phyloP scores from a whole-genome alignment of 2,888 invertebrate genomes.

The Phyllotreta cruciferae region DNA sequence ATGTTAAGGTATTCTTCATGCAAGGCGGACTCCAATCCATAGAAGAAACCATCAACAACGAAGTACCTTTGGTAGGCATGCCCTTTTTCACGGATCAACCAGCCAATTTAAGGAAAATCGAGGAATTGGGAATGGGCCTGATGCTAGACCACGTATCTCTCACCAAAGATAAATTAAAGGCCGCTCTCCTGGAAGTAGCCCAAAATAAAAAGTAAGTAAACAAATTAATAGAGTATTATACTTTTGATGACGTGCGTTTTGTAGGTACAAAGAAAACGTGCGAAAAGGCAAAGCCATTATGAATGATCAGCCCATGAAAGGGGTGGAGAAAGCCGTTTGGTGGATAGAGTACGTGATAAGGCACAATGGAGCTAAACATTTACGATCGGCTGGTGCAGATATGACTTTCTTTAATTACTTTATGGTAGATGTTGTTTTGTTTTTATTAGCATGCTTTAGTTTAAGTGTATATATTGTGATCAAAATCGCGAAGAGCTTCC shows the following conservation, averaged over 20 bases:
- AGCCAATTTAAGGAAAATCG: slow-evolving; percentile 46
- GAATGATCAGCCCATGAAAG: slow-evolving; percentile 43
- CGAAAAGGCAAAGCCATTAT: slow-evolving; percentile 35
- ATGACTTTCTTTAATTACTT: slow-evolving; percentile 59
- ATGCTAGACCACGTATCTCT: slow-evolving; percentile 44
- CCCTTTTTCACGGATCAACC: slow-evolving; percentile 51
- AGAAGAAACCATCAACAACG: slow-evolving; percentile 49
- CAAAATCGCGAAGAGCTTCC: no score
- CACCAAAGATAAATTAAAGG: slow-evolving; percentile 44
- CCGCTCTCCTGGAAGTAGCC: slow-evolving; percentile 46
- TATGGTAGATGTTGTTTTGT: slow-evolving; percentile 55
- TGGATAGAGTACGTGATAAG: slow-evolving; percentile 48
- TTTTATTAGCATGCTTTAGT: slow-evolving; percentile 9
- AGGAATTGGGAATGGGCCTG: slow-evolving; percentile 41
- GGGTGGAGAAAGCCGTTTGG: slow-evolving; percentile 47
- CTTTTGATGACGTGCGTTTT: not conserved
- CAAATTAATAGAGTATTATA: not conserved
- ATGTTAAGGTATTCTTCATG: slow-evolving; percentile 48
- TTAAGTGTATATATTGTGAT: not conserved
- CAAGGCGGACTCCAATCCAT: slow-evolving; percentile 51
- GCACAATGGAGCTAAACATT: slow-evolving; percentile 58
- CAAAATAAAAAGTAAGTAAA: slow-evolving; percentile 45
- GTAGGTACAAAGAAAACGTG: slow-evolving; percentile 41
- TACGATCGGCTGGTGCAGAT: slow-evolving; percentile 60
- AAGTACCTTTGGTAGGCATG: slow-evolving; percentile 49